These are phyloP conservation scores for Rhizoglyphus robini DNA, from an alignment of 1,140 invertebrate genomes.

Conservation along the genomic window DNA sequence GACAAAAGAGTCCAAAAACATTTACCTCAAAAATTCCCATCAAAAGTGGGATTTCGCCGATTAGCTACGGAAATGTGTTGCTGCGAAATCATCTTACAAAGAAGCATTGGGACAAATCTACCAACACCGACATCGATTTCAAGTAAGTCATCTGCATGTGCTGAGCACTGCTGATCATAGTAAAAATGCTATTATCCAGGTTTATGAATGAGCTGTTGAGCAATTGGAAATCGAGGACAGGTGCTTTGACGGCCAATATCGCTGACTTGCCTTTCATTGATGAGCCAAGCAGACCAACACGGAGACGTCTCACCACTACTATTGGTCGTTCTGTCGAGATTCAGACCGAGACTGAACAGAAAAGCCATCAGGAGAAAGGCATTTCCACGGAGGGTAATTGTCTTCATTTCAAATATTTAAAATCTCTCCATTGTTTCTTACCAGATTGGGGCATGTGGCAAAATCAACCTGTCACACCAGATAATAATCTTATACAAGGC, in stretches of 20 bases:
- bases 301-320: not conserved
- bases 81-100: not conserved
- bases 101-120: not conserved
- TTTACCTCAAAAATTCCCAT: constrained; percentile 4
- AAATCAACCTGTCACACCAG: not conserved
- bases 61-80: not conserved
- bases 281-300: not conserved
- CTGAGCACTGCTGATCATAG: not conserved
- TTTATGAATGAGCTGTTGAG: constrained; percentile 13
- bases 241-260: not conserved
- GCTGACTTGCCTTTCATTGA: not conserved
- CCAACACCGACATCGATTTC: constrained; percentile 6
- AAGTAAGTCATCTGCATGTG: not conserved
- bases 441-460: not conserved
- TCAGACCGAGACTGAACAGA: constrained; percentile 4
- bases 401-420: no score
- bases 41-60: not conserved
- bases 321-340: constrained; percentile 4
- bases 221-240: not conserved
- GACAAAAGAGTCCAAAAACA: not conserved
- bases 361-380: not conserved
- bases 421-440: no score
- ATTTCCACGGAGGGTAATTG: not conserved
- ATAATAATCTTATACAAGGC: not conserved
- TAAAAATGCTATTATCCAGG: not conserved